Evolutionary conservation across 2,888 invertebrate genomes (phyloP).

Genomic region (Dysmachus trigonus): DNA sequence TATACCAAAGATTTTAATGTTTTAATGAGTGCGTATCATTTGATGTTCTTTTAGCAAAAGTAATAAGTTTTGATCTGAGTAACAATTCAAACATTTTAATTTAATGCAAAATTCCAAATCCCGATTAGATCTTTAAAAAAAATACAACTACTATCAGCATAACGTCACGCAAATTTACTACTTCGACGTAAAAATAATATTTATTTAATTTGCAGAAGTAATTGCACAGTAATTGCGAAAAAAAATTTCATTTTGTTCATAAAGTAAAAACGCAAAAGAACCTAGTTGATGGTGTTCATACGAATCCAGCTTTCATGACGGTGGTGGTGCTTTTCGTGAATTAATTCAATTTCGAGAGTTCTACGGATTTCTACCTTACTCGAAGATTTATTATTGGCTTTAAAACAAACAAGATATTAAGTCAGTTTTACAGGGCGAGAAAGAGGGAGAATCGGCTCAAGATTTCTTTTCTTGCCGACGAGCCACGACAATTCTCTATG

Average conservation of each 20-base stretch:
- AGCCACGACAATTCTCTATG: neutral
- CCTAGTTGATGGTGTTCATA: neutral
- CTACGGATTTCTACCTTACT: conserved; percentile 10
- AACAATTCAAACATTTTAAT: too few relatives aligned
- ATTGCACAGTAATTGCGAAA: neutral
- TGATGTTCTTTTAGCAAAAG: too few relatives aligned
- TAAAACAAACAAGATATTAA: conserved; percentile 29
- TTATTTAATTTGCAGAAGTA: neutral
- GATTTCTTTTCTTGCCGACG: neutral
- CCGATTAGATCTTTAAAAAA: too few relatives aligned
- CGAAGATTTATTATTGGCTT: conserved; percentile 11
- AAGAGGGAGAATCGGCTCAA: neutral
- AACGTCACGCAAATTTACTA: neutral
- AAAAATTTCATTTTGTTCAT: neutral
- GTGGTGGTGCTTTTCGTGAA: neutral
- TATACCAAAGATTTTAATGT: too few relatives aligned
- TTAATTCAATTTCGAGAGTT: neutral
- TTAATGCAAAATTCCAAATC: too few relatives aligned
- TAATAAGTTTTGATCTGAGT: too few relatives aligned
- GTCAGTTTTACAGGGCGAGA: neutral
- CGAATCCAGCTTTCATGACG: neutral
- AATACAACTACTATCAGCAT: too few relatives aligned
- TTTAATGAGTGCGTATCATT: too few relatives aligned
- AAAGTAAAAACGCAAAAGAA: neutral
- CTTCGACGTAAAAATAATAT: too few relatives aligned